These are phyloP conservation scores for Pseudorhombus dupliciocellatus DNA, from an alignment of 2,113 vertebrate species.

Conservation along the genomic window DNA sequence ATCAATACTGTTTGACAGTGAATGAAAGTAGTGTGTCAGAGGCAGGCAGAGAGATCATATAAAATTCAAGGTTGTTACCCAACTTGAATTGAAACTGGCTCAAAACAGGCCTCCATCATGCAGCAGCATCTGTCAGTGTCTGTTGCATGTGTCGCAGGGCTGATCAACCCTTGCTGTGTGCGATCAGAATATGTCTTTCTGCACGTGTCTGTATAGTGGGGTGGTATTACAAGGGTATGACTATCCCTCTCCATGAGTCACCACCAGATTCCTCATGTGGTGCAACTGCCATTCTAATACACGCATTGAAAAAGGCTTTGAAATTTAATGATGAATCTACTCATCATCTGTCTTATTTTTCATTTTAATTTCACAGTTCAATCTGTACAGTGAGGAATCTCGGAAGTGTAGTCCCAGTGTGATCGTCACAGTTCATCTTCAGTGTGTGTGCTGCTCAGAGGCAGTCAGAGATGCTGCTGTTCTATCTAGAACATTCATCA, in stretches of 20 bases:
- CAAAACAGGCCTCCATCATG: slow-evolving; percentile 27
- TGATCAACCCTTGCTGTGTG: slow-evolving; percentile 48
- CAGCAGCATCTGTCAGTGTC: slow-evolving; percentile 30
- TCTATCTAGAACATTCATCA: slow-evolving; percentile 74
- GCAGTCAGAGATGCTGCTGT: slow-evolving; percentile 56
- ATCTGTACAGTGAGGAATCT: slow-evolving; percentile 29
- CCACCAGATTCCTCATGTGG: slow-evolving; percentile 66
- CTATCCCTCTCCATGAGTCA: slow-evolving; percentile 75
- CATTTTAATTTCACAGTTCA: slow-evolving; percentile 20
- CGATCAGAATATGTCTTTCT: slow-evolving; percentile 26
- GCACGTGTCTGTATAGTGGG: slow-evolving; percentile 20
- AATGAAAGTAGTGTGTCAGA: slow-evolving; percentile 8
- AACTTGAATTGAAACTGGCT: slow-evolving; percentile 16
- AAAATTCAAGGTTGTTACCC: slow-evolving; percentile 26
- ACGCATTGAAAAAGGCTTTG: slow-evolving; percentile 36
- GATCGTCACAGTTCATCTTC: slow-evolving; percentile 57
- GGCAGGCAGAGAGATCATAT: slow-evolving; percentile 5
- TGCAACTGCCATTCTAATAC: slow-evolving; percentile 42
- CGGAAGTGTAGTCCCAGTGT: slow-evolving; percentile 55
- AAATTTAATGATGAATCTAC: slow-evolving; percentile 30
- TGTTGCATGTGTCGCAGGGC: slow-evolving; percentile 42
- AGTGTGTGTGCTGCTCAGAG: slow-evolving; percentile 48
- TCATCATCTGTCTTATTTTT: slow-evolving; percentile 7
- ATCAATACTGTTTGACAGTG: background rate
- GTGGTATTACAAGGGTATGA: slow-evolving; percentile 72